Base-by-base conservation (phyloP, 1,140 invertebrate species). In the Meteorus sp. region DNA sequence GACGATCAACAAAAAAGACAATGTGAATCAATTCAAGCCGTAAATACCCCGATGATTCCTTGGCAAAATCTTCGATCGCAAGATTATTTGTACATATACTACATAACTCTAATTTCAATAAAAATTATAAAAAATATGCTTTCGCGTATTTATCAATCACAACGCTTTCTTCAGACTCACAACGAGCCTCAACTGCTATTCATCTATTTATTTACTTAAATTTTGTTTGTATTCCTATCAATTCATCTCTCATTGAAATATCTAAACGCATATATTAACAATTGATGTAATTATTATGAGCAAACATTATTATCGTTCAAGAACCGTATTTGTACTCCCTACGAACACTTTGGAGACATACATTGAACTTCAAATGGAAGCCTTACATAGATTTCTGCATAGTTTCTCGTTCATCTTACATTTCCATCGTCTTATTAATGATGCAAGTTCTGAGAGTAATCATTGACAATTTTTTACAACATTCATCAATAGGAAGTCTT, bases 111-210 rank as follows among this genome's bases (percentile, higher is more conserved):
- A 39, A 47, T 44, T 56, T 56, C 43, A 56, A 56, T 56, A 56
- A 56, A 56, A 56, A 56, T 47, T 56, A 56, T 56, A 56, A 56
- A 56, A 56, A 56, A 56, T 56, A 56, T 56, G 15, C 20, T 39
- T 50, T 50, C 23, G 44, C 55, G 45, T 45, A 50, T 50, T 29
- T 56, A 56, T 56, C 25, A 56, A 56, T 56, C 53, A 56, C 53
- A 56, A 56, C 53, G 27, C 41, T 56, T 56, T 56, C 29, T 43
- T 37, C n/a, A 44, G 41, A 44, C 15, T 19, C 41, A 1, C 17
- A 44, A 19, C n/a, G n/a, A n/a, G n/a, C n/a, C n/a, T n/a, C n/a
- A n/a, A n/a, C n/a, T n/a, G n/a, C n/a, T n/a, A n/a, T n/a, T n/a
- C n/a, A n/a, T 44, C 41, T 20, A 37, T 43, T 25, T 17, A 25